Conservation (phyloP, 35 echinoderm and acorn worm species). For the Heliocidaris erythrogramma region DNA sequence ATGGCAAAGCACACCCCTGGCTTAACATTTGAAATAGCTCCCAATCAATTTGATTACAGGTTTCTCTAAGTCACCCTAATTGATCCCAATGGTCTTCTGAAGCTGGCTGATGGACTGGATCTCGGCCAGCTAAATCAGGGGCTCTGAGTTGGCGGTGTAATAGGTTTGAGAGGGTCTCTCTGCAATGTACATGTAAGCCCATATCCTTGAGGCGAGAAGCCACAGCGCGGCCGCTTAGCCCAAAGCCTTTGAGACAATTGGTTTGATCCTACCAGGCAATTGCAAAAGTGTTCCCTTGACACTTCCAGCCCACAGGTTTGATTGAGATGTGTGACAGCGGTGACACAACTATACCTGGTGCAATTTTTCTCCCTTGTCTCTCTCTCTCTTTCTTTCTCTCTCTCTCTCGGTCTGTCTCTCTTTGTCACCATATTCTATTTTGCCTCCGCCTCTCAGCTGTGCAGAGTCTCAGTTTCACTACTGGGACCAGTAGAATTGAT, state of each 20-base stretch:
- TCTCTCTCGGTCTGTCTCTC: neutral
- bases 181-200: neutral
- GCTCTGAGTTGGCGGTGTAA: conserved; percentile 13
- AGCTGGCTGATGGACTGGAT: neutral
- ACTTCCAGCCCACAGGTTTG: neutral
- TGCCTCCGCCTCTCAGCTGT: neutral
- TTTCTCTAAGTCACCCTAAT: conserved; percentile 18
- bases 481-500: neutral
- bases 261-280: conserved; percentile 39
- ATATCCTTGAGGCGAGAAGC: conserved; percentile 19
- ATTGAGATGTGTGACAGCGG: conserved; percentile 38
- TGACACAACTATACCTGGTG: conserved; percentile 6
- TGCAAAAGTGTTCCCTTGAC: conserved; percentile 40
- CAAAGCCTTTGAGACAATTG: conserved; percentile 37
- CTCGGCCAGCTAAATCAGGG: neutral
- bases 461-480: neutral
- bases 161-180: conserved; percentile 25
- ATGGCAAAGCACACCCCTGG: neutral
- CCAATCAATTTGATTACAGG: conserved; percentile 37
- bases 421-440: neutral
- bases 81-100: neutral
- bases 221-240: conserved; percentile 29
- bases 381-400: neutral
- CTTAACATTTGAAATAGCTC: conserved; percentile 32
- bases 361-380: neutral